Evolutionary conservation across 2,113 vertebrate genomes (phyloP).

Genomic region (Danionella cerebrum): DNA sequence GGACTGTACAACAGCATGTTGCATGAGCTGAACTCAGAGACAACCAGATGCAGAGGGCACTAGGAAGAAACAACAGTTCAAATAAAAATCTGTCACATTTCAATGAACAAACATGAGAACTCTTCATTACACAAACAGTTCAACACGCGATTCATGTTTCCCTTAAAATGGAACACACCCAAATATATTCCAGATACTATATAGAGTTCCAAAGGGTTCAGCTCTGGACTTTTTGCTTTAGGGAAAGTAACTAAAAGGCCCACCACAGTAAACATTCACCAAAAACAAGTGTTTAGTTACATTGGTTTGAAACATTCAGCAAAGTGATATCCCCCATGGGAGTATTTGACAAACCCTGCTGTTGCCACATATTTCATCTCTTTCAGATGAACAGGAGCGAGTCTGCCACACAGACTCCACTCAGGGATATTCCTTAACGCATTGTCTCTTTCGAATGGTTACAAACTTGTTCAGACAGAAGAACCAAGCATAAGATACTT

Average conservation of each 20-base stretch:
- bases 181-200: background rate
- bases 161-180: no score
- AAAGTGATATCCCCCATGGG: conserved; percentile 1
- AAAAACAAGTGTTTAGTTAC: conserved; percentile 4
- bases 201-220: background rate
- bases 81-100: no score
- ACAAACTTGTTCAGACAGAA: background rate
- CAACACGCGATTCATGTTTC: no score
- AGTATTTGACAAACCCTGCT: background rate
- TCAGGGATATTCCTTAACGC: no score
- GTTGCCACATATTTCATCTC: background rate
- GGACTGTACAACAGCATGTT: conserved; percentile 58
- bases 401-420: conserved; percentile 8
- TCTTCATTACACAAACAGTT: no score
- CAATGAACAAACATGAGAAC: no score
- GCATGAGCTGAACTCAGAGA: conserved; percentile 40
- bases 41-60: conserved; percentile 19
- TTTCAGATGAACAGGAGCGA: background rate
- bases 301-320: conserved; percentile 5
- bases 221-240: background rate
- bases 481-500: no score
- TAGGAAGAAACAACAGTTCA: conserved; percentile 31
- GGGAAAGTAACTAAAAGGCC: background rate
- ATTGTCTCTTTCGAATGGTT: no score
- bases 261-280: background rate